Evolutionary conservation across 2,113 vertebrate species (phyloP), one percentile per base, ranked within the genome.

Genomic region (Cavia porcellus): DNA sequence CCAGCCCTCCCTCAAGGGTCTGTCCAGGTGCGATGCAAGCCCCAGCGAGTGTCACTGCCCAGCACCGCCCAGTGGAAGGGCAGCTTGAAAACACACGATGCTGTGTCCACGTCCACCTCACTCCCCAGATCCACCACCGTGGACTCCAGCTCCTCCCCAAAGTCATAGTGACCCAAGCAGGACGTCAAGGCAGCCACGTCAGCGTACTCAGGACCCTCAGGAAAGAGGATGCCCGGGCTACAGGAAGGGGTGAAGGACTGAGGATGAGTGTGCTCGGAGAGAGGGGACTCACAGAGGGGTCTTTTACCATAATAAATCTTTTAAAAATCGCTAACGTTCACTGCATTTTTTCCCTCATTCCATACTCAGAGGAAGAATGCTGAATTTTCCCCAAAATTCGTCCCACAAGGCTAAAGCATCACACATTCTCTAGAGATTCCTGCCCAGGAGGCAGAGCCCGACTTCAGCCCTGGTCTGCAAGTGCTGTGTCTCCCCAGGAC

Each of bases 381-480:
- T 30, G 9, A 50, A 52, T 2, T 90, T 94, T 15, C 96, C 89
- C 89, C 62, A 86, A 90, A 91, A 32, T 74, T 5, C 25, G 38
- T 89, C 94, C 88, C 15, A 25, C 32, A 75, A 92, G 92, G 52
- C 80, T 55, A 7, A 97, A 86, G 89, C 87, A 70, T 94, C 50
- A 92, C 55, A 45, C 32, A 24, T 90, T 95, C 45, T 92, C 95
- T 79, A 97, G 77, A 83, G 82, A 82, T 95, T 77, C 87, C 52
- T 91, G 84, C 81, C 90, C 93, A 94, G 74, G 80, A 62, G 30
- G 66, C 75, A 80, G 84, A 64, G 24, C 55, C n/a, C 28, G 95
- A 32, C 30, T 96, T 50, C 28, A 74, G 50, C 47, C 10, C 86
- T 84, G 52, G 32, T 86, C 47, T 94, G 32, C 10, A 6, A 64